Percentiles rank a stretch among this genome's conserved stretches.
Conservation (phyloP, 2,113 vertebrate species). For the Trinectes maculatus region DNA sequence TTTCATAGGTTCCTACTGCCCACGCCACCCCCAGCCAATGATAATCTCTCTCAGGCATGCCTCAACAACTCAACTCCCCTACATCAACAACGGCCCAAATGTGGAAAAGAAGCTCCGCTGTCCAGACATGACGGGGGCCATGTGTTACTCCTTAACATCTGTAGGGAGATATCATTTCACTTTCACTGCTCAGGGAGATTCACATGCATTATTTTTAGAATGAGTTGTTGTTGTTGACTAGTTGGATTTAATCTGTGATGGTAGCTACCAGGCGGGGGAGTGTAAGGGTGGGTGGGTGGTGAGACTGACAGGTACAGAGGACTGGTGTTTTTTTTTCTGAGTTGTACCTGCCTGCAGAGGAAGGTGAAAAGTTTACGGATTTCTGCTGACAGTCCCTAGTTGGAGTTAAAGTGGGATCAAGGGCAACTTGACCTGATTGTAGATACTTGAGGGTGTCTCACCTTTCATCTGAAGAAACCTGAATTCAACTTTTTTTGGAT, state of each 20-base stretch:
- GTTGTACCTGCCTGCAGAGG: not conserved
- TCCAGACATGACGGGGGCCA: constrained; percentile 20
- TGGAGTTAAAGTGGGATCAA: not conserved
- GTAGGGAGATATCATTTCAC: constrained; percentile 4
- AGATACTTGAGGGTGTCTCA: not conserved
- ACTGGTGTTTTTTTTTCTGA: not conserved
- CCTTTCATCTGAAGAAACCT: not conserved
- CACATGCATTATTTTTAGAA: constrained; percentile 4
- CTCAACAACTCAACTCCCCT: constrained; percentile 55
- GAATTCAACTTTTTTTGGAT: no score
- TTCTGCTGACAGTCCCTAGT: no score
- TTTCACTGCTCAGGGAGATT: constrained; percentile 5
- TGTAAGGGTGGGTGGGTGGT: no score
- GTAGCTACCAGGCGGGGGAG: not conserved
- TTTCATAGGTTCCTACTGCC: constrained; percentile 75
- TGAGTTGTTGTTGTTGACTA: not conserved
- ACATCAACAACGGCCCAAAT: constrained; percentile 71
- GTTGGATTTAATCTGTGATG: not conserved
- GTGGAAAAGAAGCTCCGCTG: constrained; percentile 49
- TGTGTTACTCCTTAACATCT: constrained; percentile 6
- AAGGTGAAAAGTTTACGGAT: not conserved
- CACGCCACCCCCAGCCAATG: constrained; percentile 56
- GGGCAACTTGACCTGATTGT: not conserved
- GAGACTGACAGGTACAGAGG: not conserved
- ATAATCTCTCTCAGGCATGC: constrained; percentile 68